A percentile compares a stretch with the other conserved stretches of the same genome.
These are phyloP conservation scores for Daubentonia madagascariensis DNA, from an alignment of 2,113 vertebrate species.

Conservation along the genomic window DNA sequence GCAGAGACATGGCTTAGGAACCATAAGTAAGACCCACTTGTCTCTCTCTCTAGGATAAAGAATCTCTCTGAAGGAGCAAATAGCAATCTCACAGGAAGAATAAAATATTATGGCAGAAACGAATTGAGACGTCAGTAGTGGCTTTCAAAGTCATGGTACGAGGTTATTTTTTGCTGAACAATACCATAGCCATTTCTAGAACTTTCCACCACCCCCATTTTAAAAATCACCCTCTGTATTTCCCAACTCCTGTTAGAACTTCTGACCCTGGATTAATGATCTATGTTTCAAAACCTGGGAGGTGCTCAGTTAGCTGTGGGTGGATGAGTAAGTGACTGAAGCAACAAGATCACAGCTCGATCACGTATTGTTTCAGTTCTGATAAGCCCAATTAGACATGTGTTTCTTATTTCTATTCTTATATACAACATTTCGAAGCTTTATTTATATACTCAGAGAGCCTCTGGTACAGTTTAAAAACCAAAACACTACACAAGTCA, in stretches of 20 bases:
- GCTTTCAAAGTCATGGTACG: neutral
- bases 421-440: neutral
- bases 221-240: neutral
- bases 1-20: neutral
- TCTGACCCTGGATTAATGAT: neutral
- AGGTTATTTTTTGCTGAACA: neutral
- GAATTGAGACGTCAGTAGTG: neutral
- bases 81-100: neutral
- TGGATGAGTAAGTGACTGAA: neutral
- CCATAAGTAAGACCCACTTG: no score
- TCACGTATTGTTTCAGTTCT: neutral
- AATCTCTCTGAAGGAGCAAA: neutral
- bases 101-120: neutral
- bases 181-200: neutral
- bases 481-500: neutral
- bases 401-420: conserved; percentile 11
- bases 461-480: neutral
- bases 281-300: neutral
- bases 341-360: neutral
- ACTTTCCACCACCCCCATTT: neutral
- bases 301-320: neutral
- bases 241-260: neutral
- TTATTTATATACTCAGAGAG: neutral
- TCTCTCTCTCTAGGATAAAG: neutral
- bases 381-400: neutral